Percentiles rank a stretch among this genome's conserved stretches.
phyloP scores from a whole-genome alignment of 2,888 invertebrate species.

The Calliphora vomitoria region DNA sequence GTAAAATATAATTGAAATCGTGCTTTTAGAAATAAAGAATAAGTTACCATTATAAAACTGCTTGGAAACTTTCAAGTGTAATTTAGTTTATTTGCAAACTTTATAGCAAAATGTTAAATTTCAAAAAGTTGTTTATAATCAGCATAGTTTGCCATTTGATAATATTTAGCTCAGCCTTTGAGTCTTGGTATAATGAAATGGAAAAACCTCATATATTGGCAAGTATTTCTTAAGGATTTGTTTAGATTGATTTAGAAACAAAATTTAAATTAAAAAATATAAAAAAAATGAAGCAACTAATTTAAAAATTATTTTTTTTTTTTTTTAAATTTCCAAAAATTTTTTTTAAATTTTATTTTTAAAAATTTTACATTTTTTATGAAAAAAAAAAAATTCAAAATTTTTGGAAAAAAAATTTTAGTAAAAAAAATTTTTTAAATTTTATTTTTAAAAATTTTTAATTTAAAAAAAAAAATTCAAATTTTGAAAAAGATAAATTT shows the following conservation, averaged over 20 bases:
- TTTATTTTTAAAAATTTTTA: too few relatives aligned
- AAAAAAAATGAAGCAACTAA: too few relatives aligned
- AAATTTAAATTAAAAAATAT: too few relatives aligned
- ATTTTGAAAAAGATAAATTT: too few relatives aligned
- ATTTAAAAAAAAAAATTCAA: background rate
- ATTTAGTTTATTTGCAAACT: background rate
- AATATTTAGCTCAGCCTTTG: background rate
- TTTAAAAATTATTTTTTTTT: too few relatives aligned
- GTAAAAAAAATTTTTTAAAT: too few relatives aligned
- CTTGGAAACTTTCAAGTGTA: background rate
- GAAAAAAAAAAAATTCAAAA: too few relatives aligned
- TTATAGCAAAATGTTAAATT: background rate
- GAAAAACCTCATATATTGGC: slow-evolving; percentile 23
- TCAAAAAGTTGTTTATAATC: background rate
- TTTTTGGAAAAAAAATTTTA: too few relatives aligned
- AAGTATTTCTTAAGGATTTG: background rate
- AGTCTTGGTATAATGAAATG: slow-evolving; percentile 24
- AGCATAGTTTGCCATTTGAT: background rate
- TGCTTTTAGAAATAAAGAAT: background rate
- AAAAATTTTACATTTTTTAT: too few relatives aligned
- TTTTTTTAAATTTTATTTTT: too few relatives aligned
- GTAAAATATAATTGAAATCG: slow-evolving; percentile 41
- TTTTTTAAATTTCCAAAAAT: too few relatives aligned
- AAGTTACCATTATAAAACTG: background rate
- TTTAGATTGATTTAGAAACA: too few relatives aligned